Percentiles rank a stretch among this genome's conserved stretches.
Conservation (phyloP, 2,797 vertebrate genomes). For the Remorina albescens region DNA sequence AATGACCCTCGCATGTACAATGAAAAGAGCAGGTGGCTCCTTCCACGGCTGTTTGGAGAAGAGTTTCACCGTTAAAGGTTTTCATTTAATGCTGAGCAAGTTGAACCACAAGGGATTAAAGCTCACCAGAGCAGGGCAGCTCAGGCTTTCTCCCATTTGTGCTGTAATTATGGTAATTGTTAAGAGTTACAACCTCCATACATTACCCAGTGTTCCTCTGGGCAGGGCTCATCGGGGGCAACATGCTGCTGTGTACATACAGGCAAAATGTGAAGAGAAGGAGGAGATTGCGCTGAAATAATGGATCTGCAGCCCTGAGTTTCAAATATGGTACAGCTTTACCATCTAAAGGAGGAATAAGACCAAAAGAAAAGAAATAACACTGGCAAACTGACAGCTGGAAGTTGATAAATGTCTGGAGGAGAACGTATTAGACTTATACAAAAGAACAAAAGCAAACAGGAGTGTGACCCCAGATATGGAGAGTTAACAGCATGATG, state of each 20-base stretch:
- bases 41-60: not conserved
- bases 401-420: constrained; percentile 65
- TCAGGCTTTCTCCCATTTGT: constrained; percentile 28
- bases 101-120: constrained; percentile 59
- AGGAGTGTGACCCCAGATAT: constrained; percentile 59
- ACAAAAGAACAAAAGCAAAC: constrained; percentile 69
- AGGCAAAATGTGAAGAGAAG: not conserved
- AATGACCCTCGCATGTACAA: not conserved
- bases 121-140: constrained; percentile 46
- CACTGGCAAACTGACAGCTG: constrained; percentile 51
- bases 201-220: constrained; percentile 53
- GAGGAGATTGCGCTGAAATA: not conserved
- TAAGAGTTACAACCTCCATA: constrained; percentile 66
- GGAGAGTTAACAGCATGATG: constrained; percentile 58
- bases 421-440: constrained; percentile 63
- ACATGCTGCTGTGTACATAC: constrained; percentile 17
- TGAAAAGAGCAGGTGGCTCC: not conserved
- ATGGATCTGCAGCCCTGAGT: not conserved
- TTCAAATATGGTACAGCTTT: constrained; percentile 6
- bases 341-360: constrained; percentile 32
- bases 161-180: constrained; percentile 72
- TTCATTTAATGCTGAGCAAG: constrained; percentile 53
- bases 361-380: constrained; percentile 23
- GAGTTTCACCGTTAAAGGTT: constrained; percentile 36
- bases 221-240: constrained; percentile 39